These are phyloP conservation scores for Gisinianus flammeolus DNA, from an alignment of 2,888 invertebrate species.

Conservation along the genomic window DNA sequence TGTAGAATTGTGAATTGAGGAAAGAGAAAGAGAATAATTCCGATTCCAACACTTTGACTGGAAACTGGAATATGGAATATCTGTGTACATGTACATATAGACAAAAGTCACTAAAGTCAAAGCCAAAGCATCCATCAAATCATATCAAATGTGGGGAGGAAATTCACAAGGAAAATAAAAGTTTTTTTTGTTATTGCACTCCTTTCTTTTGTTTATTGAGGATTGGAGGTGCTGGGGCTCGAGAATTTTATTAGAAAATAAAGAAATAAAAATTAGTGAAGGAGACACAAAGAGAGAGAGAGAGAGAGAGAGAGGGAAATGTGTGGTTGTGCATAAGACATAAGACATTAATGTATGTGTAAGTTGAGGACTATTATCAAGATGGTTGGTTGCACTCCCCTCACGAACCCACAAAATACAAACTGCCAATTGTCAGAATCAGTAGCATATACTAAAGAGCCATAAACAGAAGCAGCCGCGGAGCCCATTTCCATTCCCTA, in stretches of 20 bases:
- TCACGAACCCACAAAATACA: not conserved
- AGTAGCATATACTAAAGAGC: not conserved
- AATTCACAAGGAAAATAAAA: not conserved
- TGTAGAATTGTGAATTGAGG: no score
- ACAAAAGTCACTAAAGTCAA: no score
- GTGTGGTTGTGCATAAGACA: not conserved
- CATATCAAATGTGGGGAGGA: no score
- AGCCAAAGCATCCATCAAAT: no score
- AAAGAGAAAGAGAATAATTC: no score
- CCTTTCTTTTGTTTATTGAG: no score
- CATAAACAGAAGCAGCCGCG: not conserved
- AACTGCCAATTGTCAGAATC: not conserved
- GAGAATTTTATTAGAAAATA: slow-evolving; percentile 14
- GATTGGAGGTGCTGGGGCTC: not conserved
- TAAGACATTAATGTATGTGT: not conserved
- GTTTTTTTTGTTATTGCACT: no score
- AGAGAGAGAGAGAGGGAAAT: not conserved
- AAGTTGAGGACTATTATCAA: not conserved
- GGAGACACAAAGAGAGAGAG: not conserved
- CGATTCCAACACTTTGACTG: not conserved
- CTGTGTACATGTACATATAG: no score
- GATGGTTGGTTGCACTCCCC: not conserved
- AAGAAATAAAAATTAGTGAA: slow-evolving; percentile 16
- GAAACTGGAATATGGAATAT: no score
- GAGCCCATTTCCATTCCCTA: not conserved